Evolutionary conservation across 2,113 vertebrate species (phyloP), one percentile per base, ranked within the genome.

Genomic region (Thalassoma bifasciatum): DNA sequence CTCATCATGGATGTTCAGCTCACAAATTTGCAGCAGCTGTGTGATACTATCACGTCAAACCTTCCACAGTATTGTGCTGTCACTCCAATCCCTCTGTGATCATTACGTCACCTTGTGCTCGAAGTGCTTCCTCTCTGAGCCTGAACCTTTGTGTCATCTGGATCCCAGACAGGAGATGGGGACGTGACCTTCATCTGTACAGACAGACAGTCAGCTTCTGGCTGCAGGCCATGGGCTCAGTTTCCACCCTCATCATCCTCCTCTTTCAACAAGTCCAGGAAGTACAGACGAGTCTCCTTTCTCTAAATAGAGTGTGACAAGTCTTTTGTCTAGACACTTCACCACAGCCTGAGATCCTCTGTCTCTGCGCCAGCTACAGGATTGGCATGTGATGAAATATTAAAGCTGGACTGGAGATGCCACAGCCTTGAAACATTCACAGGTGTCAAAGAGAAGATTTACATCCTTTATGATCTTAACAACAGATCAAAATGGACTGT

Each of bases 171-270:
- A 66, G 72, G 79, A 62, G 30, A 4, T 3, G 65, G 42, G 26
- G 63, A 65, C 44, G 2, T 71, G 58, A 53, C 70, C 75, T 82
- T 72, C 72, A 86, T 77, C 73, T 72, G 1, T 19, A 52, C 40
- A 76, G 66, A 52, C 40, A 76, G 66, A 71, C 72, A 72, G 53
- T 60, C 53, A 19, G 60, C 11, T 56, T 61, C 26, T 77, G 44
- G 74, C 84, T 73, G 59, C 34, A 0, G 70, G 79, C 70, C 61
- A 63, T 3, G 8, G 1, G 5, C 72, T 71, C 52, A 16, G 53
- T 65, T 64, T 71, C 44, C 24, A 5, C 34, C 19, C 56, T 60
- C 36, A 19, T 44, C 36, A n/a, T 51, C 24, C 7, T 62, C 37
- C 46, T 72, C 57, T 51, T 47, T 66, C n/a, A 38, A 17, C 63